phyloP scores from a whole-genome alignment of 2,797 vertebrate species.

The Acanthopagrus latus region DNA sequence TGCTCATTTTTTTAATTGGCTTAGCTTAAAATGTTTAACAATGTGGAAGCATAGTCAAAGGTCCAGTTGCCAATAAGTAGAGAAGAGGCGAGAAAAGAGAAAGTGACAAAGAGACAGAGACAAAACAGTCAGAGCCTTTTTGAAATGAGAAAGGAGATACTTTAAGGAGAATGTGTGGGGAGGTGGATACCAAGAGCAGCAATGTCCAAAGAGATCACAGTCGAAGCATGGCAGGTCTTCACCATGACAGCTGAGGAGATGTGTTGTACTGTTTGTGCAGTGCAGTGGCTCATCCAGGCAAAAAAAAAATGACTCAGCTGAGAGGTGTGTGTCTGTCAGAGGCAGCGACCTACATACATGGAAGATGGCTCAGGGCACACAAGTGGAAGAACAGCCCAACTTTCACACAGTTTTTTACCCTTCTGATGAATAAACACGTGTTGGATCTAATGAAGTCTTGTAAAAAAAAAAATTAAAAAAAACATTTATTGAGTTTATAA shows the following conservation, averaged over 20 bases:
- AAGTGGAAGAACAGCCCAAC: constrained; percentile 3
- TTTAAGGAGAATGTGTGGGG: background rate
- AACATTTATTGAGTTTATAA: background rate
- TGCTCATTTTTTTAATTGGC: background rate
- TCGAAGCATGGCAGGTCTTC: background rate
- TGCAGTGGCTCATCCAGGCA: background rate
- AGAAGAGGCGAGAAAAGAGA: background rate
- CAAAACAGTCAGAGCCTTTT: background rate
- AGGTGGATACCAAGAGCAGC: background rate
- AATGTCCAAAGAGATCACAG: background rate
- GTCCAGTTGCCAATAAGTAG: background rate
- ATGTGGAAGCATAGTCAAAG: background rate
- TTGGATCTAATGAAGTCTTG: background rate
- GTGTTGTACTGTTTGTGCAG: background rate
- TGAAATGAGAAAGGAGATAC: background rate
- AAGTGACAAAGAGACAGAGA: background rate
- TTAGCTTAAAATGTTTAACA: background rate
- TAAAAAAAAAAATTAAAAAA: too few species aligned
- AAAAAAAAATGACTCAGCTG: background rate
- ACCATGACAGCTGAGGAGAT: background rate
- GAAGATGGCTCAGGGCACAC: constrained; percentile 1
- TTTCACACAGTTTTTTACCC: constrained; percentile 1
- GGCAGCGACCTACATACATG: constrained; percentile 23
- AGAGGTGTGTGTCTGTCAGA: constrained; percentile 19
- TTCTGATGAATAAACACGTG: background rate